These are phyloP conservation scores for Timema cristinae DNA, from an alignment of 2,888 invertebrate genomes.

Conservation along the genomic window DNA sequence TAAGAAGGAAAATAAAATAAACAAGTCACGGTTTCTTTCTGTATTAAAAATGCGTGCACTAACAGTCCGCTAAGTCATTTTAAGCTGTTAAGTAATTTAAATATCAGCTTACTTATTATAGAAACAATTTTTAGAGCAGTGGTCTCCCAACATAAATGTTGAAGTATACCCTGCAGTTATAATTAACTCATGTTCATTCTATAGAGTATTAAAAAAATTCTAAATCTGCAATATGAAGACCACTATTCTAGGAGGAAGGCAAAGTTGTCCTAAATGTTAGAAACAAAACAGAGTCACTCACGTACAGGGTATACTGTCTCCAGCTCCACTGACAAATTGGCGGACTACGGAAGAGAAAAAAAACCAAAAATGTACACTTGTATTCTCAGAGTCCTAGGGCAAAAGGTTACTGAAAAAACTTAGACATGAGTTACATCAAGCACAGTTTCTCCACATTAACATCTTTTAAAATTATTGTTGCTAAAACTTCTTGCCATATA, in stretches of 20 bases:
- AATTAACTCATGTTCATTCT: no score
- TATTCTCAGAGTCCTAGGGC: conserved; percentile 20
- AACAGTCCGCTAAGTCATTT: conserved; percentile 27
- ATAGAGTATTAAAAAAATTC: no score
- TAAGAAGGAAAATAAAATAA: no score
- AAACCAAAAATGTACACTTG: conserved; percentile 34
- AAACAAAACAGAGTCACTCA: conserved; percentile 36
- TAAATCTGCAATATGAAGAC: conserved; percentile 28
- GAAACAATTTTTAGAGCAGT: conserved; percentile 32
- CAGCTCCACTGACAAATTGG: conserved; percentile 41
- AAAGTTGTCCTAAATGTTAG: conserved; percentile 31
- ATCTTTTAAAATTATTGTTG: conserved; percentile 2
- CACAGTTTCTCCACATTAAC: conserved; percentile 16
- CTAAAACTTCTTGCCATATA: no score
- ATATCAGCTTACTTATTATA: conserved; percentile 30
- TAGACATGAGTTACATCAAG: conserved; percentile 23
- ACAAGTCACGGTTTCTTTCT: background rate
- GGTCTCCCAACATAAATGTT: conserved; percentile 27
- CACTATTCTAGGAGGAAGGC: conserved; percentile 34
- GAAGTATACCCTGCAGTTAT: background rate
- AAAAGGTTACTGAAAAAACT: conserved; percentile 32
- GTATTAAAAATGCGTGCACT: conserved; percentile 24
- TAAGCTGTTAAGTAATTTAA: conserved; percentile 30
- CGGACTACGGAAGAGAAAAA: conserved; percentile 38
- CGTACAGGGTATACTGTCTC: conserved; percentile 42